Percentiles rank a stretch among this genome's conserved stretches.
Evolutionary conservation across 2,113 vertebrate genomes (phyloP).

Genomic region (Cavia aperea): DNA sequence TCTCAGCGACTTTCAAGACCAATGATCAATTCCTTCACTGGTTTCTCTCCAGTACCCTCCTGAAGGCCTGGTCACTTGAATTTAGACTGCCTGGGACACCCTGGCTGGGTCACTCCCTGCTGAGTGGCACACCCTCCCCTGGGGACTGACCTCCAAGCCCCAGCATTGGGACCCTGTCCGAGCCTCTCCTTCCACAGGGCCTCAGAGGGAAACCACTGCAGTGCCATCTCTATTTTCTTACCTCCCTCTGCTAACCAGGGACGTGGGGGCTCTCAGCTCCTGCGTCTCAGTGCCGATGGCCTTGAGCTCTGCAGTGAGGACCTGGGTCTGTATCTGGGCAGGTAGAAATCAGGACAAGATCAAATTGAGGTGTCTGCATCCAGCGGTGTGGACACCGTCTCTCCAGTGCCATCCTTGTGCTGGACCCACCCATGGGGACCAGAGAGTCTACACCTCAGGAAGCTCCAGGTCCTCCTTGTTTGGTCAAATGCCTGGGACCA

Average conservation of each 20-base stretch:
- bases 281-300: not conserved
- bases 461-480: not conserved
- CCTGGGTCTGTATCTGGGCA: not conserved
- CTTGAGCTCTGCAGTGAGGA: not conserved
- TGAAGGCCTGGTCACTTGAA: not conserved
- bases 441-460: not conserved
- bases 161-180: not conserved
- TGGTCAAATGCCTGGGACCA: not conserved
- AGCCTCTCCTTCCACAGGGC: not conserved
- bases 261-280: not conserved
- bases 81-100: not conserved
- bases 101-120: not conserved
- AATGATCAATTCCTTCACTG: not conserved
- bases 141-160: not conserved
- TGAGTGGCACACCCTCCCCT: too few relatives aligned
- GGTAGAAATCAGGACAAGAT: not conserved
- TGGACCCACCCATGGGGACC: not conserved
- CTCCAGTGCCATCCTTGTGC: accelerated
- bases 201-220: not conserved
- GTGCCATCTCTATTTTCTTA: not conserved
- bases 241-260: not conserved
- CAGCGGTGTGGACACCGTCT: accelerated
- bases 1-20: not conserved
- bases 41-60: not conserved
- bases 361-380: accelerated